Conservation (phyloP, 2,113 vertebrate species). For the Strix aluco region DNA sequence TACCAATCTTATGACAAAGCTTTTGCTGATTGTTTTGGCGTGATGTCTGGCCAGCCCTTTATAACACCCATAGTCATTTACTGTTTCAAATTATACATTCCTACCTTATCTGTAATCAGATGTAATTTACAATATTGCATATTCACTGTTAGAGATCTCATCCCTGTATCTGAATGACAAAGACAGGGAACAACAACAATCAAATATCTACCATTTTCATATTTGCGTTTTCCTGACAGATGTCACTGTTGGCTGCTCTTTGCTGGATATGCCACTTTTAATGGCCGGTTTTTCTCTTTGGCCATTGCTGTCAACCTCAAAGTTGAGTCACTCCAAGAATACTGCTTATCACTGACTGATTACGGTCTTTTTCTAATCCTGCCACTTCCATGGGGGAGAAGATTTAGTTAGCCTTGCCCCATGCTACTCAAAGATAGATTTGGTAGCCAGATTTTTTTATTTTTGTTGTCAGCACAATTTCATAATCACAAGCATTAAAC, state of each 20-base stretch:
- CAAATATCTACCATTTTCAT: background rate
- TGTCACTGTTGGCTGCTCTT: background rate
- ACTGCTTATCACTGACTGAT: background rate
- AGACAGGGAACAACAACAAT: background rate
- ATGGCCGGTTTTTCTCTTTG: background rate
- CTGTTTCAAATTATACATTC: background rate
- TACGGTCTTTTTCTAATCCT: background rate
- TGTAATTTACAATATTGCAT: background rate
- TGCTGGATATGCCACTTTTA: background rate
- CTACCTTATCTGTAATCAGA: background rate
- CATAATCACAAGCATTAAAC: background rate
- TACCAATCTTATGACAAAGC: accelerated
- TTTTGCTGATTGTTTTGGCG: background rate
- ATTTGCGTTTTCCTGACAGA: background rate
- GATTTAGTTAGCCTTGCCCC: background rate
- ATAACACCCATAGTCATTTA: background rate
- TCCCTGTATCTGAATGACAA: background rate
- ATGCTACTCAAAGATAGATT: background rate
- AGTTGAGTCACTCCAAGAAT: background rate
- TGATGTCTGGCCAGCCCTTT: background rate
- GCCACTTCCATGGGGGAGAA: background rate
- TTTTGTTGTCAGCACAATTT: background rate
- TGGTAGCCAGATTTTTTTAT: background rate
- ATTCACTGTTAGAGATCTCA: background rate
- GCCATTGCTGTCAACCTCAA: background rate